Base-by-base conservation (phyloP, 2,113 vertebrate species). In the Entosphenus tridentatus region DNA sequence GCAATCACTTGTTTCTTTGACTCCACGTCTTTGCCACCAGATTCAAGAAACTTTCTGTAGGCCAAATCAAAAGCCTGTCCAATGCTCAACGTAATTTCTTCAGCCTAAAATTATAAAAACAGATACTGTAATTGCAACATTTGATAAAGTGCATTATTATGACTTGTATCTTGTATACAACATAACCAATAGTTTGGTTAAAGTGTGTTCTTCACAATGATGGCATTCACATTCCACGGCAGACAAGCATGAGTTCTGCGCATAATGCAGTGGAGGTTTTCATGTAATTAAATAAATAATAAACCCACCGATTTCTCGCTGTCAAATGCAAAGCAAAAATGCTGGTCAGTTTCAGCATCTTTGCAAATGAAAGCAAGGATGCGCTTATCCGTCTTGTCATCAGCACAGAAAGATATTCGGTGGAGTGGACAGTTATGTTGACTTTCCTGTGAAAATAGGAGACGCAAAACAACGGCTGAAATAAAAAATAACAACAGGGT, bases 281-380 rank as follows among this genome's bases (percentile, higher is more conserved):
- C 6, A 39, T 39, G 39, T 39, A 5, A 39, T 39, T 7, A 7
- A 39, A 39, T 39, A 39, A 39, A 39, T 39, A 7, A 65, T 56
- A 74, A 79, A 82, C 91, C 85, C 93, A 98, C 93, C 86, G 91
- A 98, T 82, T 96, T 98, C 71, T 98, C 93, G 72, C 93, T 98
- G 84, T 98, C 92, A 80, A 96, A 96, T 71, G 96, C 92, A 56
- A 86, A 98, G 80, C 93, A 98, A 74, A 96, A 85, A 71, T 98
- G 93, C 76, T 95, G 96, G 76, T 93, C 95, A 67, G 90, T 91
- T 72, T 98, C 92, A 0, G 90, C 89, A 78, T 98, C 90, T 81
- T 98, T 98, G 83, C 92, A 98, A 81, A 98, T 98, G 76, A 96
- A 98, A 56, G 93, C 96, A 72, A 98, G 96, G 82, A 98, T 96